These are phyloP conservation scores for Ailurus styani DNA, from an alignment of 2,113 vertebrate species.

Conservation along the genomic window DNA sequence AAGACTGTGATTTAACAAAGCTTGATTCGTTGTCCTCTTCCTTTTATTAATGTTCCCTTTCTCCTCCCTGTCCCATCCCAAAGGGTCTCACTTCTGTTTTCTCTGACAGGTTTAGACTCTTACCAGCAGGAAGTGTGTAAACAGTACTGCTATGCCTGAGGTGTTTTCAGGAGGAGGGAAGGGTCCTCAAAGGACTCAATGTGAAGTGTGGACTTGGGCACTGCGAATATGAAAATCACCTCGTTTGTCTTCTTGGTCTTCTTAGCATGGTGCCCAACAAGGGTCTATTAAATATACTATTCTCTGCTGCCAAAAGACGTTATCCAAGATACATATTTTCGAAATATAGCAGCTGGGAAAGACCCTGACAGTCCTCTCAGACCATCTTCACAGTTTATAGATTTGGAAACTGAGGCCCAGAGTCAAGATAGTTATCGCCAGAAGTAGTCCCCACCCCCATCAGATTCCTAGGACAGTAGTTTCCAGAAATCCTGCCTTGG, in stretches of 20 bases:
- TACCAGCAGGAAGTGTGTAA: not conserved
- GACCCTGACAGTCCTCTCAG: not conserved
- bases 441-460: not conserved
- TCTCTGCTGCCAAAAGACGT: not conserved
- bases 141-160: not conserved
- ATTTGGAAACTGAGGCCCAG: constrained; percentile 3
- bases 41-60: not conserved
- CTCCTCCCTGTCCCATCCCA: not conserved
- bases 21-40: not conserved
- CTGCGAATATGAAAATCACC: not conserved
- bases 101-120: not conserved
- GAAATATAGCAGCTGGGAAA: not conserved
- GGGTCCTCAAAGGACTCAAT: not conserved
- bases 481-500: not conserved
- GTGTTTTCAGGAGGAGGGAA: not conserved
- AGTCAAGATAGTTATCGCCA: not conserved
- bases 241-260: not conserved
- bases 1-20: not conserved
- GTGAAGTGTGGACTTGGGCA: not conserved
- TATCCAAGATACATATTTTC: not conserved
- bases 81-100: not conserved
- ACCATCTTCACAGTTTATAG: not conserved
- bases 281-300: not conserved
- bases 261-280: not conserved
- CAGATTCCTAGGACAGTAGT: not conserved